Evolutionary conservation across 2,797 vertebrate species (phyloP), one percentile per base, ranked within the genome.

Genomic region (Vultur gryphus): DNA sequence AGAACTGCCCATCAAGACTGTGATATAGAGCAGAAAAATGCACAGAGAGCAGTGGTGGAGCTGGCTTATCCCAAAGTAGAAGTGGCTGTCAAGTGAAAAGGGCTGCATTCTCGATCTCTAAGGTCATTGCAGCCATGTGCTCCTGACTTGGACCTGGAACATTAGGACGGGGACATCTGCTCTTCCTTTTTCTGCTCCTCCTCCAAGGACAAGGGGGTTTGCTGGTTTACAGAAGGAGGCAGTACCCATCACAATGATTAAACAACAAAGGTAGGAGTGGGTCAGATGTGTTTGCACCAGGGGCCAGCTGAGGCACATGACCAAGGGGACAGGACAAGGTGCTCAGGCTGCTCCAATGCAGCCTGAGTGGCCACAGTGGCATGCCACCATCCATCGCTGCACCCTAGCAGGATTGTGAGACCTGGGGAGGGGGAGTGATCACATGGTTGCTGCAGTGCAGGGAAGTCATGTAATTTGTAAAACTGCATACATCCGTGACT

Each of bases 271-370:
- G 4, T 10, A 77, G 29, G 17, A 69, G 29, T 41, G 18, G 31
- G 5, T 4, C 4, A 2, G 29, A 24, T 39, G 3, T 25, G 7
- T 59, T 84, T 61, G 6, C 25, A 44, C 33, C 10, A 55, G 5
- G 0, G 2, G 19, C 6, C 1, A 0, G 6, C 21, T 72, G 31
- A 87, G 33, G 10, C 3, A n/a, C 6, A 4, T 14, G 10, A 23
- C 11, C 23, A 35, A 2, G 4, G 19, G 8, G 25, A 44, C 8
- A 55, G 13, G 24, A 15, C 43, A 77, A 77, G 16, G 20, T 41
- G 7, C 21, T 64, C 28, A 37, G 54, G 7, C 8, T 57, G 15
- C 31, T 86, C 11, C 9, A 24, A 1, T 41, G 54, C 18, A 57
- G 17, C 12, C 17, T 7, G 2, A 39, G 29, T 76, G 52, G 10